Percentiles rank a stretch among this genome's conserved stretches.
phyloP scores from a whole-genome alignment of 64 coral and sea anemone genomes.

The Acropora tenuis region DNA sequence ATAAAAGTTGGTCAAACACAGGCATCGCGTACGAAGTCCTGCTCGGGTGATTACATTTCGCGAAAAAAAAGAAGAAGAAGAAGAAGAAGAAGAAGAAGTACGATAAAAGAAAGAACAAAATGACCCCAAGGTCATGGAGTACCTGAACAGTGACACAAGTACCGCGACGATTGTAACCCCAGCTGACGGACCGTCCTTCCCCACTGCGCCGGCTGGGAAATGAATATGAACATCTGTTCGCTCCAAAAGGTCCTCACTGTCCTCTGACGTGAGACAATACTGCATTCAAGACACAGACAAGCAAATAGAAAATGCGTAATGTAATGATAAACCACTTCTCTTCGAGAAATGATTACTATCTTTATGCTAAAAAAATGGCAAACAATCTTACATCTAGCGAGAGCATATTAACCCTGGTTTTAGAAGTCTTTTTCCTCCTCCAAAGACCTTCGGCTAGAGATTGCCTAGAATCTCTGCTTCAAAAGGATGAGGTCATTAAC shows the following conservation, averaged over 20 bases:
- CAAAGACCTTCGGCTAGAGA: no score
- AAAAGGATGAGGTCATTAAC: no score
- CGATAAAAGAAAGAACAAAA: not conserved
- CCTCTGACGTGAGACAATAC: conserved; percentile 81
- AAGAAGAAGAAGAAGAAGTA: no score
- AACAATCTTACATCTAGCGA: no score
- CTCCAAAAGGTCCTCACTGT: conserved; percentile 78
- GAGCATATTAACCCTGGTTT: no score
- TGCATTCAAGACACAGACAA: not conserved
- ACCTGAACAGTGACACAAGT: conserved; percentile 90
- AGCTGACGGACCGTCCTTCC: conserved; percentile 88
- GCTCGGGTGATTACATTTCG: not conserved
- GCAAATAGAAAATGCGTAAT: not conserved
- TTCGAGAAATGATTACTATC: no score
- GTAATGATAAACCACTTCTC: not conserved
- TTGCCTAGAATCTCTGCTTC: no score
- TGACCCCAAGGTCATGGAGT: not conserved
- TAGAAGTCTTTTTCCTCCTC: no score
- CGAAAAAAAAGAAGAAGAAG: no score
- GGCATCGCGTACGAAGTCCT: not conserved
- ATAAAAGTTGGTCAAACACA: not conserved
- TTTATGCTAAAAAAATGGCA: no score
- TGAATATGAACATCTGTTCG: conserved; percentile 89
- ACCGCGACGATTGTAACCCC: conserved; percentile 83
- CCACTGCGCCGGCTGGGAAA: conserved; percentile 92